phyloP scores from a whole-genome alignment of 2,113 vertebrate species.

The Campylorhamphus procurvoides region DNA sequence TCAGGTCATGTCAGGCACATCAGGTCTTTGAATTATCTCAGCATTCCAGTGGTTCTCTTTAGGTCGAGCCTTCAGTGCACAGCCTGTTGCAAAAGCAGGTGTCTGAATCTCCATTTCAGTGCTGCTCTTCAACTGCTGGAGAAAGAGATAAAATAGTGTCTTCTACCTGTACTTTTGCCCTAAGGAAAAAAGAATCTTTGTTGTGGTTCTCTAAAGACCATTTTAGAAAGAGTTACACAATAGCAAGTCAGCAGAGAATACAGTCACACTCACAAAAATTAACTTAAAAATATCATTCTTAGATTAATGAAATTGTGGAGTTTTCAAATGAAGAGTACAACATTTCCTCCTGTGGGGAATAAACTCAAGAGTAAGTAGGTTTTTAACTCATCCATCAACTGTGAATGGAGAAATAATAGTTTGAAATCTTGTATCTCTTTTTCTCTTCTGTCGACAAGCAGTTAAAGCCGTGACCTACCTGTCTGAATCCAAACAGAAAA shows the following conservation, averaged over 20 bases:
- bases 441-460: background rate
- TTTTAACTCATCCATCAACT: background rate
- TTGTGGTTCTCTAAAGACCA: background rate
- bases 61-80: background rate
- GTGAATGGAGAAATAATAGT: background rate
- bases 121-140: background rate
- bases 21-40: slow-evolving; percentile 17
- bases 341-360: background rate
- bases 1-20: background rate
- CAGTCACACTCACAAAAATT: background rate
- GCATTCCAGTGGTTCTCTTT: background rate
- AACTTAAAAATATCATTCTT: background rate
- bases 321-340: background rate
- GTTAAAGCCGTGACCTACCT: slow-evolving; percentile 26
- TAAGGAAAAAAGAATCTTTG: background rate
- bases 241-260: background rate
- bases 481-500: slow-evolving; percentile 20
- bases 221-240: slow-evolving; percentile 24
- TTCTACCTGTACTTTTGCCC: background rate
- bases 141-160: background rate
- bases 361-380: background rate
- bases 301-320: background rate
- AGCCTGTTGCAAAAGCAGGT: background rate
- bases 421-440: background rate
- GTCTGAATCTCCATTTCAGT: background rate